Base-by-base conservation (phyloP, 2,797 vertebrate species). In the Darevskia mixta region DNA sequence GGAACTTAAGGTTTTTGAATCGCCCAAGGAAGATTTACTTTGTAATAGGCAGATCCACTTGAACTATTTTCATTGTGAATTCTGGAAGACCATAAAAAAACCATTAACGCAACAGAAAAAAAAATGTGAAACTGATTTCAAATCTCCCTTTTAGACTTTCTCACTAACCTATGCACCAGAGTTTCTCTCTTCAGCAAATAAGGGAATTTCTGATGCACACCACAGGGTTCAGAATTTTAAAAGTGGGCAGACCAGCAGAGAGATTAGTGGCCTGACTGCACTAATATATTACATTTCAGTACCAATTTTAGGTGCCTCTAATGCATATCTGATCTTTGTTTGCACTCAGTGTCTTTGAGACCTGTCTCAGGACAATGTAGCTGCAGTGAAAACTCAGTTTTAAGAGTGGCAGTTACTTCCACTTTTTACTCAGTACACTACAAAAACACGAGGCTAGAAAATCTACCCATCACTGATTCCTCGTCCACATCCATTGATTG, bases 1-100 rank as follows among this genome's bases (percentile, higher is more conserved):
- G 86, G 88, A 93, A 92, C 92, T 93, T 93, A 41, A 85, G 84
- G 91, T 84, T 89, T 95, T 90, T 94, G 95, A 94, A 82, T 95
- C 94, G 93, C 92, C 92, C 87, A 32, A 94, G 76, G 92, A 88
- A 88, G 80, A 92, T 92, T 94, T 94, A 91, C 92, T 95, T 95
- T 61, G 23, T 83, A 87, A 89, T 83, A 91, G 49, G 69, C 71
- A 86, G 86, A 90, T 58, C 5, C 55, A 58, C 11, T 3, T 76
- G 91, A 93, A 90, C 49, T 91, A 94, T 92, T 94, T 94, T 91
- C 87, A 90, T 94, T 89, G 95, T 93, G 96, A 96, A 94, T 91
- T 55, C 13, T 94, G 92, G 93, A 93, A 93, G 95, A 90, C 91
- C 77, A 23, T 92, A 93, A 94, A 92, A 92, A 94, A 77, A 88